A percentile compares a stretch with the other conserved stretches of the same genome.
Conservation (phyloP, 2,113 vertebrate species). For the Recurvirostra avosetta region DNA sequence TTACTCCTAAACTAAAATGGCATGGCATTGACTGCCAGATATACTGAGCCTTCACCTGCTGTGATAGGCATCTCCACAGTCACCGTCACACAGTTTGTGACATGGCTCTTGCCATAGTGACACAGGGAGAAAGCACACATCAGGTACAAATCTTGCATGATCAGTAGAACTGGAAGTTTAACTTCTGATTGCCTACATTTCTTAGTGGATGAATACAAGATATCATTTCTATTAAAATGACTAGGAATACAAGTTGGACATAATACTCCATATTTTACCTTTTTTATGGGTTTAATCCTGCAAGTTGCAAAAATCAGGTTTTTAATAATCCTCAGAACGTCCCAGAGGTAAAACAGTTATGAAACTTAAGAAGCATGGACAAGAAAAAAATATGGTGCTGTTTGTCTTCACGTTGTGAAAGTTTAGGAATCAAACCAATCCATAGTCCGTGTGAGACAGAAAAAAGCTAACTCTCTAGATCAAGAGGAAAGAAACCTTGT, state of each 20-base stretch:
- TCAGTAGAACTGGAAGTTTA: background rate
- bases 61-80: fast-evolving
- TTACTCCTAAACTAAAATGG: background rate
- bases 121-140: background rate
- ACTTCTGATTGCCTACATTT: background rate
- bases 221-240: background rate
- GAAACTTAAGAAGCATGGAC: background rate
- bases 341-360: background rate
- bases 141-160: background rate
- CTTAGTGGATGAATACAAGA: background rate
- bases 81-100: background rate
- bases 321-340: background rate
- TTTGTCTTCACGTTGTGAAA: background rate
- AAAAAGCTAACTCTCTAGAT: background rate
- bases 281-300: background rate
- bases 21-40: background rate
- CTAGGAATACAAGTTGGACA: background rate
- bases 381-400: background rate
- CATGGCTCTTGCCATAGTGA: background rate
- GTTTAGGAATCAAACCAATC: background rate
- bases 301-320: background rate
- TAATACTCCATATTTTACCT: background rate
- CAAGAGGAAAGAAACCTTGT: background rate
- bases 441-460: background rate
- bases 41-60: background rate